Evolutionary conservation across 2,797 vertebrate species (phyloP).

Genomic region (Lithobates pipiens): DNA sequence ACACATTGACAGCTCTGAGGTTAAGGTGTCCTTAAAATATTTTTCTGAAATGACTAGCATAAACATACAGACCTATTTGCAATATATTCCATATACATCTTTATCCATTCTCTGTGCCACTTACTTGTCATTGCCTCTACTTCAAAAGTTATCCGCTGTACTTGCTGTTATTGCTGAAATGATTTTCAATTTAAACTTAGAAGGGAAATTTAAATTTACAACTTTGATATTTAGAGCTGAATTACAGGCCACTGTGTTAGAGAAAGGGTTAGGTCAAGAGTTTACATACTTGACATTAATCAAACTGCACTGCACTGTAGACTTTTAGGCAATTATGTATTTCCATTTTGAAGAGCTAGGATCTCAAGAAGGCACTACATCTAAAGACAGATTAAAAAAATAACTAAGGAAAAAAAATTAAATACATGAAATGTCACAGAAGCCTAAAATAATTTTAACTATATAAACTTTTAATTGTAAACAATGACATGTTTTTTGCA

Average conservation of each 20-base stretch:
- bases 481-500: too few species aligned
- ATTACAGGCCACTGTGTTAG: constrained; percentile 36
- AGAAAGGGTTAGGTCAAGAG: constrained; percentile 47
- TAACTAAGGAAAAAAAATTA: too few species aligned
- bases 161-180: constrained; percentile 33
- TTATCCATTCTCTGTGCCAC: constrained; percentile 3
- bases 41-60: not conserved
- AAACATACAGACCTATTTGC: not conserved
- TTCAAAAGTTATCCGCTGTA: constrained; percentile 32
- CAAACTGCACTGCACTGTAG: constrained; percentile 31
- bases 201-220: constrained; percentile 45
- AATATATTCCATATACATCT: not conserved
- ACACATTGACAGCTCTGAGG: not conserved
- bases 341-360: not conserved
- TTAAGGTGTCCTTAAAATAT: not conserved
- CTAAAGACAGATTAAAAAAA: too few species aligned
- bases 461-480: too few species aligned
- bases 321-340: constrained; percentile 35
- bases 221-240: constrained; percentile 49
- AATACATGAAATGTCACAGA: too few species aligned
- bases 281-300: constrained; percentile 48
- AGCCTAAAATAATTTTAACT: too few species aligned
- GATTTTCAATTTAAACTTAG: constrained; percentile 51
- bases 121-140: constrained; percentile 27
- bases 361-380: too few species aligned